Evolutionary conservation across 2,797 vertebrate species (phyloP).

Genomic region (Hippopotamyrus pictus): DNA sequence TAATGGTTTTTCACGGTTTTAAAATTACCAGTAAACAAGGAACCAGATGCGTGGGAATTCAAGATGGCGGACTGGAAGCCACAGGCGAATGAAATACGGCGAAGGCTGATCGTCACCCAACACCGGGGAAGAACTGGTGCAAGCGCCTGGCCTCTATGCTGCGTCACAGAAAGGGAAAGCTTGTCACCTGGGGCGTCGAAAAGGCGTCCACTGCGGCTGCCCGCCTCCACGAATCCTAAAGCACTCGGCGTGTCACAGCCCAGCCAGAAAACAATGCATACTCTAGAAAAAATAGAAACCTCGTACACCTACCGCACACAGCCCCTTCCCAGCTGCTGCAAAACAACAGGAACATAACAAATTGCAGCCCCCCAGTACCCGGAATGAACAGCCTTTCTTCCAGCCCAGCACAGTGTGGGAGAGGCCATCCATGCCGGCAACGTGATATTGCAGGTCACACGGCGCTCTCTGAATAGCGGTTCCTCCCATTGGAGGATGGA

Average conservation of each 20-base stretch:
- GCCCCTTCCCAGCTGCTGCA: not conserved
- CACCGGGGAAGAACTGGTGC: not conserved
- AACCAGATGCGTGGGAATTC: not conserved
- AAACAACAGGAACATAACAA: not conserved
- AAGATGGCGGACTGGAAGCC: not conserved
- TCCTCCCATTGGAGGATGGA: not conserved
- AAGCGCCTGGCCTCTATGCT: not conserved
- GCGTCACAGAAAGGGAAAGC: not conserved
- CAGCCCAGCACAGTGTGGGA: not conserved
- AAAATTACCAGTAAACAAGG: not conserved
- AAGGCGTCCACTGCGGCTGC: not conserved
- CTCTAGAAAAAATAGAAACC: not conserved
- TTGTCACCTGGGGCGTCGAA: not conserved
- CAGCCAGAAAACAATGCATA: not conserved
- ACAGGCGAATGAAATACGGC: not conserved
- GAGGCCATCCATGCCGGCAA: constrained; percentile 11
- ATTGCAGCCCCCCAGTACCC: not conserved
- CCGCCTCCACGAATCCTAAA: not conserved
- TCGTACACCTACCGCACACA: not conserved
- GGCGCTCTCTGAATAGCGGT: not conserved
- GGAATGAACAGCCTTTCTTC: not conserved
- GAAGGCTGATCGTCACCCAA: not conserved
- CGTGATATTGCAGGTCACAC: constrained; percentile 22
- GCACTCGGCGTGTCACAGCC: not conserved
- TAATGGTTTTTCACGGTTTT: not conserved